phyloP scores from a whole-genome alignment of 2,888 invertebrate genomes.

The Mactromeris polynyma region DNA sequence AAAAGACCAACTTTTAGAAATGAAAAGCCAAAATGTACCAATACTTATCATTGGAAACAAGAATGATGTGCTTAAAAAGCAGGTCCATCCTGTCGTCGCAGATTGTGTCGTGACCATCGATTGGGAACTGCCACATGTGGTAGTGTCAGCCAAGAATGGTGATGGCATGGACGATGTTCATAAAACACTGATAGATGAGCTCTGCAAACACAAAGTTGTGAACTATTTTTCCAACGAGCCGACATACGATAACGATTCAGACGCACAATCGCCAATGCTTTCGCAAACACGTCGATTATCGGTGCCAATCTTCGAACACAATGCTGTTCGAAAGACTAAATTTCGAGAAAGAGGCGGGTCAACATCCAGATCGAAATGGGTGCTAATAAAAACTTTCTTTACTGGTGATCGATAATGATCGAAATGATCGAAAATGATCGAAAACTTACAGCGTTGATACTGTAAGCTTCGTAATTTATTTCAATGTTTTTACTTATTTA shows the following conservation, averaged over 20 bases:
- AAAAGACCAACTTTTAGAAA: not conserved
- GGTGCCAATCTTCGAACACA: not conserved
- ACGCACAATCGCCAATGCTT: not conserved
- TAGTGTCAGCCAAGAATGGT: not conserved
- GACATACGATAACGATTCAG: not conserved
- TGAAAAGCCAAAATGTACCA: not conserved
- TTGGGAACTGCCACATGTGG: not conserved
- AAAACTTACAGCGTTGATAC: too few species aligned
- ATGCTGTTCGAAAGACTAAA: not conserved
- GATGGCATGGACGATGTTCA: not conserved
- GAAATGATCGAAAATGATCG: too few species aligned
- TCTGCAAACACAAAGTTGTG: not conserved
- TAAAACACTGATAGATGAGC: not conserved
- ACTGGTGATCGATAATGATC: too few species aligned
- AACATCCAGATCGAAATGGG: not conserved
- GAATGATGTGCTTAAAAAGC: not conserved
- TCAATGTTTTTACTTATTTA: too few species aligned
- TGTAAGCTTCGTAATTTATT: too few species aligned
- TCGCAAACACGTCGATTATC: not conserved
- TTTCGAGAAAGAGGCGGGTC: not conserved
- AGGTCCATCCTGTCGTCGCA: not conserved
- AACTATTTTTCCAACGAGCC: not conserved
- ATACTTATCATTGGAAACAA: constrained; percentile 18
- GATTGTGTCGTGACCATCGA: constrained; percentile 22
- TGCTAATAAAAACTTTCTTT: not conserved